Percentiles rank a stretch among this genome's conserved stretches.
Evolutionary conservation across 2,797 vertebrate species (phyloP).

Genomic region (Leptatherina wallacei): DNA sequence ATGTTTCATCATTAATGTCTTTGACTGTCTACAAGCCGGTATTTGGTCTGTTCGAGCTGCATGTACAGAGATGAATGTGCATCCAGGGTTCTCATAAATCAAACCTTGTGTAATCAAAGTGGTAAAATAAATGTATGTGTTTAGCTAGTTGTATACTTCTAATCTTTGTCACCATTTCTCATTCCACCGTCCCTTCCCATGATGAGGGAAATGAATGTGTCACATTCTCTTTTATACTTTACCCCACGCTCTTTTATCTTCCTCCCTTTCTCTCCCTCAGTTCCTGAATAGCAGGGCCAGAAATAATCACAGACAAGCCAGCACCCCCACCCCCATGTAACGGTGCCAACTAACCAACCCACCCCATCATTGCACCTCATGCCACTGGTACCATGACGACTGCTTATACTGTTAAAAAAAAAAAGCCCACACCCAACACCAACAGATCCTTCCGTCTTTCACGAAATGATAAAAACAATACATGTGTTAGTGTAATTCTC

Average conservation of each 20-base stretch:
- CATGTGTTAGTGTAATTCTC: conserved; percentile 18
- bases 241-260: conserved; percentile 18
- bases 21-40: not conserved
- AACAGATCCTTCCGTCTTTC: conserved; percentile 28
- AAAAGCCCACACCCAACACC: conserved; percentile 46
- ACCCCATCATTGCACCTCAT: conserved; percentile 62
- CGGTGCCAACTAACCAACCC: conserved; percentile 45
- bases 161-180: conserved; percentile 5
- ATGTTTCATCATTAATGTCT: not conserved
- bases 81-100: not conserved
- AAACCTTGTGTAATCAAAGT: not conserved
- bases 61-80: not conserved
- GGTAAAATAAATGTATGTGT: not conserved
- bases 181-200: not conserved
- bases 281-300: conserved; percentile 65
- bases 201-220: not conserved
- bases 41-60: too few species aligned
- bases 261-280: conserved; percentile 26
- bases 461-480: conserved; percentile 33
- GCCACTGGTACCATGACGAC: conserved; percentile 74
- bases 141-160: not conserved
- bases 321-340: conserved; percentile 42
- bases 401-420: conserved; percentile 50
- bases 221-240: conserved; percentile 31
- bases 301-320: conserved; percentile 66